Evolutionary conservation across 2,888 invertebrate genomes (phyloP).

Genomic region (Sinodicranocentrus sp.): DNA sequence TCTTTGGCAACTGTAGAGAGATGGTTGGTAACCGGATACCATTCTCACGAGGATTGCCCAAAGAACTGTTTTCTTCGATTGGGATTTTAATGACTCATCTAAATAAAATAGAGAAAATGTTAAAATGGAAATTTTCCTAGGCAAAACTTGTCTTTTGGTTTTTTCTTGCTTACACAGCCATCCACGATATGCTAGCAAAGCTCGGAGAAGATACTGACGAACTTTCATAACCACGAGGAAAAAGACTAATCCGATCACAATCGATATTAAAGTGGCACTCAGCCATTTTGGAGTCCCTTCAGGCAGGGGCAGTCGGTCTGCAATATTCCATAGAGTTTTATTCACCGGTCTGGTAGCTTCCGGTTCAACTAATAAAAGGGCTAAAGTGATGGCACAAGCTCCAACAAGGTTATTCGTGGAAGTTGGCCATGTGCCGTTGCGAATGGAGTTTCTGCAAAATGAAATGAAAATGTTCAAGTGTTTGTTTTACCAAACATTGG

Average conservation of each 20-base stretch:
- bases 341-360: constrained; percentile 77
- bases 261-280: constrained; percentile 78
- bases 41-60: constrained; percentile 80
- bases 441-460: constrained; percentile 78
- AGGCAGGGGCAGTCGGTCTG: constrained; percentile 74
- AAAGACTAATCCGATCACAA: constrained; percentile 78
- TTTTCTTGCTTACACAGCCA: too few species aligned
- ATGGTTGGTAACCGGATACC: constrained; percentile 80
- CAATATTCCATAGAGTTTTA: constrained; percentile 77
- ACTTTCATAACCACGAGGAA: constrained; percentile 79
- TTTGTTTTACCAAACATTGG: too few species aligned
- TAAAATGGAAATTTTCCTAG: background rate
- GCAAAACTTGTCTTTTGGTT: constrained; percentile 72
- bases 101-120: background rate
- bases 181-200: too few species aligned
- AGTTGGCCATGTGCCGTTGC: constrained; percentile 80
- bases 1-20: constrained; percentile 81
- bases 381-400: constrained; percentile 78
- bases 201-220: too few species aligned
- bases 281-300: constrained; percentile 77
- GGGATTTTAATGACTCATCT: constrained; percentile 79
- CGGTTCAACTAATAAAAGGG: constrained; percentile 78
- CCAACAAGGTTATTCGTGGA: constrained; percentile 79
- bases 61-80: constrained; percentile 78
- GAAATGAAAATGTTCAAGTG: background rate